Conservation (phyloP, 1,140 invertebrate genomes). For the Heliconius congener region DNA sequence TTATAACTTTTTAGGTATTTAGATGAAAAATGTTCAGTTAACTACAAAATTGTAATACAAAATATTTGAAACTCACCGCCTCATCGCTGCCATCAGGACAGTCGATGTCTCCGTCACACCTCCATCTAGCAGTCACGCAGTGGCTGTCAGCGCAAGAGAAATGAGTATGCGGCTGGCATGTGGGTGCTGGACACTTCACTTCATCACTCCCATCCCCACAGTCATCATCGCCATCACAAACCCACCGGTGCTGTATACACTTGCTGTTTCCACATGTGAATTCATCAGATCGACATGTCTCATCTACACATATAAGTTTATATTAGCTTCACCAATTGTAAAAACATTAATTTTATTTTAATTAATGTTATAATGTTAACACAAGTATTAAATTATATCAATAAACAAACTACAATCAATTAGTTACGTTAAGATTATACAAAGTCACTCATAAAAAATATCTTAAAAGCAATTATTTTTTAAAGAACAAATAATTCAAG, state of each 20-base stretch:
- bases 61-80: slow-evolving; percentile 70
- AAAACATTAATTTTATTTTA: not conserved
- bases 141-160: slow-evolving; percentile 87
- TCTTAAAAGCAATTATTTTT: not conserved
- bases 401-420: not conserved
- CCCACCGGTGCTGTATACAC: slow-evolving; percentile 93
- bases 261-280: slow-evolving; percentile 94
- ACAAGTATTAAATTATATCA: not conserved
- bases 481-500: slow-evolving; percentile 46
- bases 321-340: not conserved
- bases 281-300: slow-evolving; percentile 92
- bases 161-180: slow-evolving; percentile 85
- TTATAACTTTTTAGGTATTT: slow-evolving; percentile 6
- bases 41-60: not conserved
- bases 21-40: not conserved
- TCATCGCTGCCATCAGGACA: slow-evolving; percentile 92
- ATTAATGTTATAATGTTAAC: not conserved
- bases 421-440: not conserved
- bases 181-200: slow-evolving; percentile 86
- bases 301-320: slow-evolving; percentile 82
- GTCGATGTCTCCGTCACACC: slow-evolving; percentile 93
- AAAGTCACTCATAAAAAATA: slow-evolving; percentile 1
- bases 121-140: slow-evolving; percentile 89
- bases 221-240: slow-evolving; percentile 94
- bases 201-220: slow-evolving; percentile 93